Percentiles rank a stretch among this genome's conserved stretches.
These are phyloP conservation scores for Aldabrachelys gigantea DNA, from an alignment of 2,113 vertebrate species.

Conservation along the genomic window DNA sequence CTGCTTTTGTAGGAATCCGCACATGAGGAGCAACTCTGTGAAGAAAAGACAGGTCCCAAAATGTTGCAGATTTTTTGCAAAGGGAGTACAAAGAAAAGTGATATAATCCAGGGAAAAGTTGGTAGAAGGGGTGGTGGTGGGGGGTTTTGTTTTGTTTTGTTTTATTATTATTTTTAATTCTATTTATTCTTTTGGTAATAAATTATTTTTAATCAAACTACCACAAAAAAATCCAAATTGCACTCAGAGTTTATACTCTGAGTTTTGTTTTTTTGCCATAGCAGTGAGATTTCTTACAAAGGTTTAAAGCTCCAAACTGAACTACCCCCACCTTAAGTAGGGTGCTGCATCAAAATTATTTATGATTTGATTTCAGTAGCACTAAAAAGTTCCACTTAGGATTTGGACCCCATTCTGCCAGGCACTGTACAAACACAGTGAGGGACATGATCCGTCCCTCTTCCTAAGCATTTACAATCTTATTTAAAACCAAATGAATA, in stretches of 20 bases:
- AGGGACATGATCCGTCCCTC: background rate
- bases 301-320: background rate
- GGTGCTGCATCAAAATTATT: no score
- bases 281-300: background rate
- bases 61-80: background rate
- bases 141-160: background rate
- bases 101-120: background rate
- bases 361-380: background rate
- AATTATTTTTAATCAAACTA: background rate
- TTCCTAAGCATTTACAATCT: background rate
- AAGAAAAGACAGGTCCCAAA: background rate
- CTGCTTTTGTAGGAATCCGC: background rate
- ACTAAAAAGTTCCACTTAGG: rapidly evolving
- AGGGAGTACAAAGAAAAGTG: background rate
- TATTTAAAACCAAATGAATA: rapidly evolving
- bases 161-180: no score
- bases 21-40: no score
- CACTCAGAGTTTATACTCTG: background rate
- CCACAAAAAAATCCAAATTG: background rate
- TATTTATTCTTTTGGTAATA: background rate
- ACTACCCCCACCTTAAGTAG: no score
- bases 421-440: background rate
- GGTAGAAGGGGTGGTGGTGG: background rate
- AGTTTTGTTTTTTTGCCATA: background rate
- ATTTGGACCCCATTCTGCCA: background rate